Evolutionary conservation across 2,797 vertebrate species (phyloP).

Genomic region (Pangasius larnaudii): DNA sequence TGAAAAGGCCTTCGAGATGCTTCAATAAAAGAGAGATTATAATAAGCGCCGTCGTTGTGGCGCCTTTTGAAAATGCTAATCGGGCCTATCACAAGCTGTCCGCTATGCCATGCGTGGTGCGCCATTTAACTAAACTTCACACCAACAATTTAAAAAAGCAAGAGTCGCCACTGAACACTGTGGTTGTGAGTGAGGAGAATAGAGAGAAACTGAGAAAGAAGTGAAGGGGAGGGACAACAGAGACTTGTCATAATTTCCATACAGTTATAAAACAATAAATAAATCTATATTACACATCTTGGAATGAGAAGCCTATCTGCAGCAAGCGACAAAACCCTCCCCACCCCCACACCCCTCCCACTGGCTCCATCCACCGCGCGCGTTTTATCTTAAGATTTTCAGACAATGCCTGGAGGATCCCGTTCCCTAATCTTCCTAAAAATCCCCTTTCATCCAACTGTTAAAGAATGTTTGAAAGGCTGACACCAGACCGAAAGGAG

Average conservation of each 20-base stretch:
- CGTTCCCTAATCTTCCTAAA: constrained; percentile 97
- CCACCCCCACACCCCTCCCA: constrained; percentile 56
- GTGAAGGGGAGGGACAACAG: not conserved
- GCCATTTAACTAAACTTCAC: constrained; percentile 71
- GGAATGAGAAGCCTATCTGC: constrained; percentile 34
- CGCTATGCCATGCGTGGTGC: constrained; percentile 75
- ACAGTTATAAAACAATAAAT: constrained; percentile 36
- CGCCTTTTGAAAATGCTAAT: constrained; percentile 87
- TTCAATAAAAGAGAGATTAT: constrained; percentile 92
- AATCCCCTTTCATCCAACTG: constrained; percentile 99
- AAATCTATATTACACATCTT: constrained; percentile 63
- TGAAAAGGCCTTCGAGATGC: constrained; percentile 82
- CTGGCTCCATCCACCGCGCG: constrained; percentile 75
- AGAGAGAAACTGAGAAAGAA: not conserved
- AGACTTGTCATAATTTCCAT: constrained; percentile 35
- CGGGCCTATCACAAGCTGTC: constrained; percentile 86
- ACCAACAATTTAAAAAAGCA: constrained; percentile 75
- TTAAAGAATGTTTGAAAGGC: constrained; percentile 98
- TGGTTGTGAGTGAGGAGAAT: constrained; percentile 27
- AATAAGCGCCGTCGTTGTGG: constrained; percentile 87
- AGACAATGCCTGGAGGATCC: constrained; percentile 96
- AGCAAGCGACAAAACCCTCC: constrained; percentile 43
- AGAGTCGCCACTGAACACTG: constrained; percentile 32
- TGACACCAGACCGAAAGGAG: constrained; percentile 84
- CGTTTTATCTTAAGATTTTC: constrained; percentile 94